phyloP scores from a whole-genome alignment of 2,888 invertebrate genomes.

The Leptopterna dolabrata region DNA sequence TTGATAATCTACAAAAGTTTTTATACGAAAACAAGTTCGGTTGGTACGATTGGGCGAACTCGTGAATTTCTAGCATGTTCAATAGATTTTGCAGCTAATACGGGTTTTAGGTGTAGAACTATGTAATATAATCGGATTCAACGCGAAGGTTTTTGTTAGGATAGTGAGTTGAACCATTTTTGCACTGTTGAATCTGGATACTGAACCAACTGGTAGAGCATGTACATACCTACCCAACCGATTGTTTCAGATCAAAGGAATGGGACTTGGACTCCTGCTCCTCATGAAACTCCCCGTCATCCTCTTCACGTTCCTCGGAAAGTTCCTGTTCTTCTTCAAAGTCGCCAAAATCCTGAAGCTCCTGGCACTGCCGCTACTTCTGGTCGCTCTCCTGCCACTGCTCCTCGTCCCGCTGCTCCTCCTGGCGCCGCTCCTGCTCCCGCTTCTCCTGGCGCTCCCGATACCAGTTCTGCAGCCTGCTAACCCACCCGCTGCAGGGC shows the following conservation, averaged over 20 bases:
- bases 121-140: too few relatives aligned
- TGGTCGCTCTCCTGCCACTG: conserved; percentile 56
- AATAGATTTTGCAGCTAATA: too few relatives aligned
- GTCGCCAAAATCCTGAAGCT: conserved; percentile 62
- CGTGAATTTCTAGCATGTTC: too few relatives aligned
- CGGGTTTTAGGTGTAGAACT: too few relatives aligned
- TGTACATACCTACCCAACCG: too few relatives aligned
- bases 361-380: conserved; percentile 58
- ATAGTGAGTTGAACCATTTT: too few relatives aligned
- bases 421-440: conserved; percentile 59
- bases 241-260: conserved; percentile 37
- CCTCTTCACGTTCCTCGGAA: conserved; percentile 56
- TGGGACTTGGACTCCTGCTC: conserved; percentile 57
- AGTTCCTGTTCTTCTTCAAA: conserved; percentile 60
- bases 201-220: too few relatives aligned
- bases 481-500: conserved; percentile 27
- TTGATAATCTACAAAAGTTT: too few relatives aligned
- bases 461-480: conserved; percentile 57
- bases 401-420: conserved; percentile 56
- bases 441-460: conserved; percentile 57
- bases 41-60: too few relatives aligned
- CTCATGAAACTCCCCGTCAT: conserved; percentile 61
- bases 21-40: too few relatives aligned
- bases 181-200: too few relatives aligned
- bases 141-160: too few relatives aligned